Conservation (phyloP, 2,113 vertebrate species). For the Eublepharis macularius region DNA sequence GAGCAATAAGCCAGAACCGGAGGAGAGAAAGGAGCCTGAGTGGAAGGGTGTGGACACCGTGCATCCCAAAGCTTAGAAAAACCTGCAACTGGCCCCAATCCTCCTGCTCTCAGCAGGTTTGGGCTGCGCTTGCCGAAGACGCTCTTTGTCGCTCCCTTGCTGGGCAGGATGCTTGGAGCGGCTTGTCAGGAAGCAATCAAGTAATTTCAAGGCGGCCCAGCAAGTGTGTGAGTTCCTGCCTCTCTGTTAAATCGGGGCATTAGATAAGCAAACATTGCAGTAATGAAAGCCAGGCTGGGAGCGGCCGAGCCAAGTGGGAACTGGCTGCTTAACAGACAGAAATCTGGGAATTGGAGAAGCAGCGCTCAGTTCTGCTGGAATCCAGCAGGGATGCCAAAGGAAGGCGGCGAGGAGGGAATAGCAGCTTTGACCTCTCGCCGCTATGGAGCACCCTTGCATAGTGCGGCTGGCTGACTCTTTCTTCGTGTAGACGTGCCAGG, state of each 20-base stretch:
- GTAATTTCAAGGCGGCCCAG: not conserved
- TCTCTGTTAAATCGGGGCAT: not conserved
- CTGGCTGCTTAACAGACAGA: not conserved
- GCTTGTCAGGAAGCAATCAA: constrained; percentile 14
- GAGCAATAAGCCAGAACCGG: too few relatives aligned
- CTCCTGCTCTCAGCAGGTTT: not conserved
- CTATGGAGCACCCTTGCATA: too few relatives aligned
- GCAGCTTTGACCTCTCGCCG: too few relatives aligned
- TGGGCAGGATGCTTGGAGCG: not conserved
- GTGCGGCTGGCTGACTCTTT: too few relatives aligned
- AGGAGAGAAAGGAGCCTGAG: too few relatives aligned
- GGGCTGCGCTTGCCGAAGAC: not conserved
- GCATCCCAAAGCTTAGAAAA: too few relatives aligned
- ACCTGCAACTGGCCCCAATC: too few relatives aligned
- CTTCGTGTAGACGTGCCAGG: too few relatives aligned
- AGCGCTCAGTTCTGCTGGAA: not conserved
- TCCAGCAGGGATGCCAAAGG: not conserved
- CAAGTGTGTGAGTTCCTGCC: constrained; percentile 3
- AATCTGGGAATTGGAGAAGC: too few relatives aligned
- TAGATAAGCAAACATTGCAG: constrained; percentile 19
- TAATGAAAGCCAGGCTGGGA: constrained; percentile 11
- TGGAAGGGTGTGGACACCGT: too few relatives aligned
- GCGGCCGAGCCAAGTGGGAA: not conserved
- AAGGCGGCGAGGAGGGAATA: not conserved
- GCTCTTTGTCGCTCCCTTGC: not conserved